Evolutionary conservation across 1,140 invertebrate species (phyloP).

Genomic region (Trachymyrmex septentrionalis): DNA sequence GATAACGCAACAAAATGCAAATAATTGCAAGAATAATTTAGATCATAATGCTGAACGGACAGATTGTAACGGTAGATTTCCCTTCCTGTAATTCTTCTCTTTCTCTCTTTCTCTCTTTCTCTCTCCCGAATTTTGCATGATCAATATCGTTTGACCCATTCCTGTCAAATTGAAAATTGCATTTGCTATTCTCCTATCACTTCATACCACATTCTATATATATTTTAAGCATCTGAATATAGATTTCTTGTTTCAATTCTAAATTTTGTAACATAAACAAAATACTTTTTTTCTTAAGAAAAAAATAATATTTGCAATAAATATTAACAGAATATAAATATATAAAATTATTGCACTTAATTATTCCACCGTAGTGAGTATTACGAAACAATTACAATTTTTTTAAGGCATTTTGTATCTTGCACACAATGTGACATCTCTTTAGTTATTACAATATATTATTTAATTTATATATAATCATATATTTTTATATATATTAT

Average conservation of each 20-base stretch:
- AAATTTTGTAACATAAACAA: no score
- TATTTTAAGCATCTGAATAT: neutral
- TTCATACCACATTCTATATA: neutral
- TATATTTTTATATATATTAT: no score
- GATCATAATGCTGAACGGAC: conserved; percentile 19
- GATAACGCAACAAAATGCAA: conserved; percentile 18
- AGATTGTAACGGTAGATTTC: conserved; percentile 34
- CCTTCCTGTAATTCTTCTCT: neutral
- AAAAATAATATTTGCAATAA: no score
- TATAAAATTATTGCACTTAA: no score
- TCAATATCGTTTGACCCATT: conserved; percentile 81
- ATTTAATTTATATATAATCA: no score
- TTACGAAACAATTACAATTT: no score
- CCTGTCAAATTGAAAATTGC: conserved; percentile 66
- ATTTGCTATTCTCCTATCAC: conserved; percentile 6
- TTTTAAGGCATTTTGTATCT: no score
- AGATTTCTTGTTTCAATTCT: neutral
- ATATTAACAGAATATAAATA: no score
- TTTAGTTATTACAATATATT: no score
- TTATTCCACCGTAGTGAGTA: no score
- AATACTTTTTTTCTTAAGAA: no score
- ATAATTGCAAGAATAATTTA: conserved; percentile 33
- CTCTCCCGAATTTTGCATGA: conserved; percentile 36
- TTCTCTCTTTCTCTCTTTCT: conserved; percentile 8
- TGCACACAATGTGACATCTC: no score